Conservation (phyloP, 2,888 invertebrate species). For the Podabrus alpinus region DNA sequence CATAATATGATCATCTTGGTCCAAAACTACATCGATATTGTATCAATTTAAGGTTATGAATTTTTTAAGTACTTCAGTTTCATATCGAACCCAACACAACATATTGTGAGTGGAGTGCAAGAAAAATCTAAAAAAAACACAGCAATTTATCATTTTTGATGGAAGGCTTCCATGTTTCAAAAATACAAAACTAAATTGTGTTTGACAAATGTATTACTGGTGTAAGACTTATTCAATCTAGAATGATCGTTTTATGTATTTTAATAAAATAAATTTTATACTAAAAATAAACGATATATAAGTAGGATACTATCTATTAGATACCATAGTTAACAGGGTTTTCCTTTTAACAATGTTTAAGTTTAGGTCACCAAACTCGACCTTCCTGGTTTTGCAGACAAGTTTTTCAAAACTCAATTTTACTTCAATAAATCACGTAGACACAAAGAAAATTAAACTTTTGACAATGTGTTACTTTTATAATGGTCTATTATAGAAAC, state of each 20-base stretch:
- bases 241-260: background rate
- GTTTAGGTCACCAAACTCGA: background rate
- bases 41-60: background rate
- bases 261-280: background rate
- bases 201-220: constrained; percentile 18
- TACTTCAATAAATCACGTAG: background rate
- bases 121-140: background rate
- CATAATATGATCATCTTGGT: no score
- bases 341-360: background rate
- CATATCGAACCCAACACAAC: background rate
- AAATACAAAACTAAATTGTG: constrained; percentile 9
- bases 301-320: no score
- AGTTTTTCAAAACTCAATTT: background rate
- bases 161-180: constrained; percentile 14
- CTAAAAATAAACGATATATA: no score
- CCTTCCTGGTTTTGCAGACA: background rate
- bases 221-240: constrained; percentile 18
- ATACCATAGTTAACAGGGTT: background rate
- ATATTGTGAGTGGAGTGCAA: background rate
- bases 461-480: background rate
- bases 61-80: background rate
- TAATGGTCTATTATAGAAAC: background rate
- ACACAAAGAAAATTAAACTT: background rate
- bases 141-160: constrained; percentile 14
- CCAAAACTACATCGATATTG: background rate